Base-by-base conservation (phyloP, 2,797 vertebrate species). In the Ctenopoma multispine region DNA sequence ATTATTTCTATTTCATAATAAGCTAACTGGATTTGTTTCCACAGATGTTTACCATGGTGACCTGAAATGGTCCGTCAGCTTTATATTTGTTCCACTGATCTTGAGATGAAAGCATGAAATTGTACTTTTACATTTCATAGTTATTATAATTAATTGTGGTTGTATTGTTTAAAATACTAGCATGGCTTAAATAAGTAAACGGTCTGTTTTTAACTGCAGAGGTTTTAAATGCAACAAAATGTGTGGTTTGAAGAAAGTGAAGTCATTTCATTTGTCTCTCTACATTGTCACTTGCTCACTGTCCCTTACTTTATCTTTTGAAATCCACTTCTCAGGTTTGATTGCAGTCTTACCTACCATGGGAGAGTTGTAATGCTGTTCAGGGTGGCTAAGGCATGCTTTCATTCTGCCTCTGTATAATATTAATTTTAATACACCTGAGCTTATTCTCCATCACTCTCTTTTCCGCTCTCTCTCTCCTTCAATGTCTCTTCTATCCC, bases 341-440 rank as follows among this genome's bases (percentile, higher is more conserved):
- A 83, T 69, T 57, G 63, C 58, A 63, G 68, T 68, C 66, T 62
- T 62, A 49, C 61, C 60, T 60, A 50, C 63, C 58, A 54, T 73
- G 44, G 60, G 74, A 48, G 65, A 67, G 58, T 64, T 82, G 69
- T 75, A 79, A 81, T 80, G 64, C 67, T 60, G 51, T 72, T 85
- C 55, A 46, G 64, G 18, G 63, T 65, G 71, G 72, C 67, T 72
- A 63, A 75, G 71, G 65, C 72, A 69, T 80, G 75, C 72, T 75
- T 89, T 82, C 72, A 66, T 80, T 86, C 69, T 71, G 57, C 50
- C 47, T 51, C 69, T 69, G 84, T 88, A 91, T 87, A 84, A 90
- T 89, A 89, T 91, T 89, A 61, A 87, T 88, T 88, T 87, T 79
- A 89, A 83, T 89, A 88, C 81, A 87, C 81, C 85, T 77, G 64